A percentile compares a stretch with the other conserved stretches of the same genome.
These are phyloP conservation scores for Drosophila seclusa DNA, from an alignment of 2,888 invertebrate species.

Conservation along the genomic window DNA sequence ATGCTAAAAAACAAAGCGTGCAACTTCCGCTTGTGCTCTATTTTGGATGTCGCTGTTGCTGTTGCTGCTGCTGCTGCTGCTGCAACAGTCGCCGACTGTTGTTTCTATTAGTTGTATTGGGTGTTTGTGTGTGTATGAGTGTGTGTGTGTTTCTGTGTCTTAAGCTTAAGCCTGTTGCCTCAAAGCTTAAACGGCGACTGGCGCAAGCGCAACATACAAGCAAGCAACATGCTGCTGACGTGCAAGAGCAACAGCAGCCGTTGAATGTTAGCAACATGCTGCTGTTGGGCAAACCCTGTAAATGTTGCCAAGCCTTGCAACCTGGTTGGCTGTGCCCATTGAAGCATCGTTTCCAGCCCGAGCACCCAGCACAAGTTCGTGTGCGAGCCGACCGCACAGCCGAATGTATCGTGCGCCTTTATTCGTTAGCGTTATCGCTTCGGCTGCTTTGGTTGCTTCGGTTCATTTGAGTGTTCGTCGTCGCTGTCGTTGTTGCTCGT, in stretches of 20 bases:
- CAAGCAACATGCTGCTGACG: constrained; percentile 45
- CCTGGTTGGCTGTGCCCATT: constrained; percentile 62
- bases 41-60: not conserved
- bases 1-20: constrained; percentile 26
- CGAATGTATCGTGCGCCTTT: constrained; percentile 16
- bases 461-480: constrained; percentile 8
- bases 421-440: constrained; percentile 18
- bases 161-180: constrained; percentile 3
- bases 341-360: constrained; percentile 29
- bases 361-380: constrained; percentile 10
- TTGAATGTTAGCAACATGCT: constrained; percentile 41
- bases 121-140: not conserved
- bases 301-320: constrained; percentile 41
- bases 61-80: constrained; percentile 10
- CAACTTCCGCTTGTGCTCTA: constrained; percentile 32
- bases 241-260: constrained; percentile 11
- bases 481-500: constrained; percentile 4
- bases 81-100: constrained; percentile 2
- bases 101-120: constrained; percentile 5
- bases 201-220: constrained; percentile 59
- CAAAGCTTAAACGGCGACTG: constrained; percentile 23
- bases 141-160: not conserved
- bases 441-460: constrained; percentile 10
- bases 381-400: constrained; percentile 16
- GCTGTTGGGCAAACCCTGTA: constrained; percentile 27